Percentiles rank a stretch among this genome's conserved stretches.
These are phyloP conservation scores for Aphelocoma coerulescens DNA, from an alignment of 2,113 vertebrate genomes.

Conservation along the genomic window DNA sequence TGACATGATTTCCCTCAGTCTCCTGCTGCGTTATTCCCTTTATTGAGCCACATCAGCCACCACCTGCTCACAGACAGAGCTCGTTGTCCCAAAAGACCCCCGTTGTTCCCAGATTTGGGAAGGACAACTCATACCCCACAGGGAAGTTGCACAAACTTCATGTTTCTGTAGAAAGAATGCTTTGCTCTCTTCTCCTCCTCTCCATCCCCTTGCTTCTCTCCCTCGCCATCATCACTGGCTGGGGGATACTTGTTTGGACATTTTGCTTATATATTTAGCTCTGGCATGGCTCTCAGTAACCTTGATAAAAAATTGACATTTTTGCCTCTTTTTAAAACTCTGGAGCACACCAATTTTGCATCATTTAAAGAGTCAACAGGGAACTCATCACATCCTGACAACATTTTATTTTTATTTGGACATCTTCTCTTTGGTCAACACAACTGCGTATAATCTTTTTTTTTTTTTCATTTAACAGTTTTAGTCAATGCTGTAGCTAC, in stretches of 20 bases:
- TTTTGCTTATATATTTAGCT: neutral
- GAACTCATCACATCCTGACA: neutral
- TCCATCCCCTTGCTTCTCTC: neutral
- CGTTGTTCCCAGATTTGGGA: neutral
- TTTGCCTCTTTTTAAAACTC: neutral
- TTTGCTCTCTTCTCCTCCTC: neutral
- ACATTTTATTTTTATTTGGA: neutral
- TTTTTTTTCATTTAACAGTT: neutral
- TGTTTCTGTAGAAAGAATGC: neutral
- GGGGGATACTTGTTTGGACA: neutral
- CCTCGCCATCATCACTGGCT: neutral
- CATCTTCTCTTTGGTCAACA: neutral
- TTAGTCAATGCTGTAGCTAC: neutral
- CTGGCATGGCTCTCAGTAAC: neutral
- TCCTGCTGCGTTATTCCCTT: neutral
- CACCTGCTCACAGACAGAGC: neutral
- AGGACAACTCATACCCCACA: neutral
- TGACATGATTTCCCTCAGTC: neutral
- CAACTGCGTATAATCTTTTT: neutral
- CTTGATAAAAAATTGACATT: neutral
- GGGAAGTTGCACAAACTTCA: neutral
- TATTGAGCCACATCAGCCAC: neutral
- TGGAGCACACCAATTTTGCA: neutral
- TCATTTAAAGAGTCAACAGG: neutral
- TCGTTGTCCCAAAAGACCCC: rapidly evolving